phyloP scores from a whole-genome alignment of 2,797 vertebrate species.

The Mormyrops attenuatus region DNA sequence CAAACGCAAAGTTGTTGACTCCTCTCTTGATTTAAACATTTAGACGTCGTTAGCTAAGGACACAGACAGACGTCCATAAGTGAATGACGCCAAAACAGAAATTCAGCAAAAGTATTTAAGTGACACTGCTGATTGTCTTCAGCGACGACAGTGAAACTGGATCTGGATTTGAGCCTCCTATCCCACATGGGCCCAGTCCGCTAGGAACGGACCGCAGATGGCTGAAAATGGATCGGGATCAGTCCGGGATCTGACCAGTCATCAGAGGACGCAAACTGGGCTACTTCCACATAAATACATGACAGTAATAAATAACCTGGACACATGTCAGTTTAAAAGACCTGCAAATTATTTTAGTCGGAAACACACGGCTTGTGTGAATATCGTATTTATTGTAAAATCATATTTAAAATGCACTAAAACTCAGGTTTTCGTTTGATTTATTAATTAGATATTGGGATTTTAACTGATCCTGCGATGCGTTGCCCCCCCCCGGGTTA shows the following conservation, averaged over 20 bases:
- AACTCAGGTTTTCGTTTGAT: not conserved
- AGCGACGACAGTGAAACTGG: constrained; percentile 28
- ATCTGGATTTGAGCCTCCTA: constrained; percentile 46
- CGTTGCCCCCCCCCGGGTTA: too few relatives aligned
- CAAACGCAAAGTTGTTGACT: not conserved
- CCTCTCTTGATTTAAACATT: not conserved
- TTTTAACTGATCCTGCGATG: too few relatives aligned
- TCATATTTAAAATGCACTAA: not conserved
- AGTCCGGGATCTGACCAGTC: not conserved
- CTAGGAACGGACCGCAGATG: constrained; percentile 47
- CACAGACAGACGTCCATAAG: not conserved
- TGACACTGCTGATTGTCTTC: not conserved
- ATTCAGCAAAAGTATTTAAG: constrained; percentile 13
- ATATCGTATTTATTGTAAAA: not conserved
- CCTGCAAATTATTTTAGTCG: not conserved
- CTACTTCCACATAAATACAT: not conserved
- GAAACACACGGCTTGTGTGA: not conserved
- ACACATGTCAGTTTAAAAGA: not conserved
- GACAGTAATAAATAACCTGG: not conserved
- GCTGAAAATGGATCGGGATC: constrained; percentile 39
- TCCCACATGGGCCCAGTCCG: constrained; percentile 28
- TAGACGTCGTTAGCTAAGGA: not conserved
- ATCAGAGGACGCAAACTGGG: not conserved
- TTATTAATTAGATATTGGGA: not conserved
- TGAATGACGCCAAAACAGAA: not conserved